Conservation (phyloP, 2,113 vertebrate genomes). For the Castor canadensis region DNA sequence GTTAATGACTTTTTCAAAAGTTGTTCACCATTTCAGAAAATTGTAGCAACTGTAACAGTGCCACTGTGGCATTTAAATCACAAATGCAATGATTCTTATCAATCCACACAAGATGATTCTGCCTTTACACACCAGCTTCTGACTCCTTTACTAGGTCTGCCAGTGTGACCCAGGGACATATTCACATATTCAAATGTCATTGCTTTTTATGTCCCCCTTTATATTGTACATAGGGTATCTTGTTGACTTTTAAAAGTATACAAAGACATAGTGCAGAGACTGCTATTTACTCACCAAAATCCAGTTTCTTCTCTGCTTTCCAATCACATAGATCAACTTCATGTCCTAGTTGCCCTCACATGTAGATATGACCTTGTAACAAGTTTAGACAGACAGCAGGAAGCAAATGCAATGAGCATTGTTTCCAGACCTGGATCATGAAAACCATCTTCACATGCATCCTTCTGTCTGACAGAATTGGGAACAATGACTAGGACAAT, state of each 20-base stretch:
- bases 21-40: background rate
- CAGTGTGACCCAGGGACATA: background rate
- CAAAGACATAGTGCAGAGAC: background rate
- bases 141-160: background rate
- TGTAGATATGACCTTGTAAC: background rate
- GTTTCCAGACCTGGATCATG: background rate
- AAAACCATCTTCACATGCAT: accelerated
- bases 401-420: background rate
- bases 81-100: background rate
- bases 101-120: background rate
- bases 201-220: too few species aligned
- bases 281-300: background rate
- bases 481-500: background rate
- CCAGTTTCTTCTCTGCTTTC: background rate
- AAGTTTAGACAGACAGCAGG: background rate
- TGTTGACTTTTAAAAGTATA: background rate
- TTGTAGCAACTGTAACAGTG: background rate
- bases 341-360: background rate
- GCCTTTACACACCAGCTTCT: background rate
- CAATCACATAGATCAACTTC: background rate
- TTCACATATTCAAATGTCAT: background rate
- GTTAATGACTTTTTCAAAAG: too few species aligned
- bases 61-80: background rate
- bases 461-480: background rate
- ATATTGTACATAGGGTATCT: background rate